Base-by-base conservation (phyloP, 2,888 invertebrate species). In the Abrostola tripartita region DNA sequence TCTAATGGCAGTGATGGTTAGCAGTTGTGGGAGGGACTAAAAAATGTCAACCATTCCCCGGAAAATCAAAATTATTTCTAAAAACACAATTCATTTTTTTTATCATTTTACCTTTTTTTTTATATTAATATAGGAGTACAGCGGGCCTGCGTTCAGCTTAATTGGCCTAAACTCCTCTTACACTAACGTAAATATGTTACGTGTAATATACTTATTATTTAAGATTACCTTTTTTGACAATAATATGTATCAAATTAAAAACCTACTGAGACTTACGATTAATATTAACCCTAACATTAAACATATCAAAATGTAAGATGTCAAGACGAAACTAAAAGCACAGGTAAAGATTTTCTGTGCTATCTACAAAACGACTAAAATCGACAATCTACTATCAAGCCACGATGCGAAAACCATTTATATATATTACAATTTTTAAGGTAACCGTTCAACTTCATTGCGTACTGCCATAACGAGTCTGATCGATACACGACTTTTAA, bases 1-100 rank as follows among this genome's bases (percentile, higher is more conserved):
- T 64, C 88, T 90, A 91, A 90, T 94, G 94, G 94, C 94, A 94
- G 94, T 94, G 92, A 80, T 89, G 86, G 86, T 89, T 84, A 89
- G 91, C 90, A 88, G 91, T 90, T 90, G 90, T 85, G 90, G 91
- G 90, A 85, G 91, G 91, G 92, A 90, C 88, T 35, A 37, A 60
- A 72, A 50, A 68, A 44, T 41, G 87, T 89, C 90, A 65, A 87
- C 89, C 87, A 59, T 85, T 65, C 82, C 88, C 91, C 85, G 82
- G 86, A 80, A 90, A 88, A 77, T 68, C 61, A 60, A 88, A 90
- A 87, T 74, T 66, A 88, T 81, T 81, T 68, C 81, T 86, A 89
- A 78, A 75, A 71, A 88, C 90, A 84, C 64, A 81, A 89, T 84
- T 73, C 81, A 1, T 7, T 55, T 44, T 79, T 74, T 79, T 80